Conservation (phyloP, 2,888 invertebrate genomes). For the Platycheirus albimanus region DNA sequence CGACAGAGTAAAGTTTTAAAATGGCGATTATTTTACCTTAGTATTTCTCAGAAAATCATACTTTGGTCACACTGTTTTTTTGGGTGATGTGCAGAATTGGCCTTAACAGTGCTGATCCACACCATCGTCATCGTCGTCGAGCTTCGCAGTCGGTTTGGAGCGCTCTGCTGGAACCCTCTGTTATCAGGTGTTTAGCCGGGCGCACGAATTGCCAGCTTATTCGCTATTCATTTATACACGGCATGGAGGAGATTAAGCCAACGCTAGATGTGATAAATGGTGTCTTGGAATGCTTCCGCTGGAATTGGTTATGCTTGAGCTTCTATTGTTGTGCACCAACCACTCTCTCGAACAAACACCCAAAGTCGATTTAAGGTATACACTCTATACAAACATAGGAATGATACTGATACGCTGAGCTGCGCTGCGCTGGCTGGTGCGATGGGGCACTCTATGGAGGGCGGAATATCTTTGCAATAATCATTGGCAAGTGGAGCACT, state of each 20-base stretch:
- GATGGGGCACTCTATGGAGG: slow-evolving; percentile 36
- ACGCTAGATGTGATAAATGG: slow-evolving; percentile 73
- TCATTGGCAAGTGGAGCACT: slow-evolving; percentile 73
- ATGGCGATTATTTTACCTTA: too few species aligned
- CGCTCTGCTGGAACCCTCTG: slow-evolving; percentile 63
- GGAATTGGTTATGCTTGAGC: slow-evolving; percentile 70
- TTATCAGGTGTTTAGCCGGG: slow-evolving; percentile 74
- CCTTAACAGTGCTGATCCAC: slow-evolving; percentile 36
- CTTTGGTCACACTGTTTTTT: slow-evolving; percentile 4
- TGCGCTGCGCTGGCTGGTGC: too few species aligned
- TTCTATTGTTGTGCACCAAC: slow-evolving; percentile 69
- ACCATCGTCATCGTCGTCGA: background rate
- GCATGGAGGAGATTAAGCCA: slow-evolving; percentile 72
- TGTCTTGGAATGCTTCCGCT: slow-evolving; percentile 73
- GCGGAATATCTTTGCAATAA: slow-evolving; percentile 73
- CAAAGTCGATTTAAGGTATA: background rate
- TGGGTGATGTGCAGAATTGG: slow-evolving; percentile 44
- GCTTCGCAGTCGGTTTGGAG: slow-evolving; percentile 6
- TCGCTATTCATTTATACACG: slow-evolving; percentile 75
- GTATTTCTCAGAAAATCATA: too few species aligned
- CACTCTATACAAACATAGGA: background rate
- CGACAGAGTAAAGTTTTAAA: too few species aligned
- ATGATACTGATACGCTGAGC: too few species aligned
- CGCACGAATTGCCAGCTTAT: slow-evolving; percentile 75
- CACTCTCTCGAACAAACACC: background rate